Conservation (phyloP, 1,140 invertebrate species). For the Drosophila elegans region DNA sequence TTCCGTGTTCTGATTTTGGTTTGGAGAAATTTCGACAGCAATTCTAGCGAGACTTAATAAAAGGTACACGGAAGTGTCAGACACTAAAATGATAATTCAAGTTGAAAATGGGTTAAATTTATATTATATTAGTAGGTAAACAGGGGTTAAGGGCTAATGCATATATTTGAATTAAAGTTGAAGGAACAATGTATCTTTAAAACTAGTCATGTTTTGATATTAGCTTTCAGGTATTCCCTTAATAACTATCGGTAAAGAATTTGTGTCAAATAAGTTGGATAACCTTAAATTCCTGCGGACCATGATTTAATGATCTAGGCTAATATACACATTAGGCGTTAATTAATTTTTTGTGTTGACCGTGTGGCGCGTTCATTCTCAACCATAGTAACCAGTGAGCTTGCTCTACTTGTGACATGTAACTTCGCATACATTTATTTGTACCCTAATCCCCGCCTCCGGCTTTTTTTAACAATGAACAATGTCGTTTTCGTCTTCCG, state of each 20-base stretch:
- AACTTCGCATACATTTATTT: background rate
- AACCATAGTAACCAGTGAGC: slow-evolving; percentile 24
- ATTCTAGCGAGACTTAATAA: too few species aligned
- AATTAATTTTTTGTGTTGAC: slow-evolving; percentile 37
- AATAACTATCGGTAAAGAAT: background rate
- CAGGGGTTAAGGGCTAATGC: too few species aligned
- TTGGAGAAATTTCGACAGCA: background rate
- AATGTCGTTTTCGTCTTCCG: slow-evolving; percentile 42
- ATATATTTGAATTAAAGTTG: too few species aligned
- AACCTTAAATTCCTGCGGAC: slow-evolving; percentile 6
- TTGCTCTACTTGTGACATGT: slow-evolving; percentile 8
- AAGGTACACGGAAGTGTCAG: too few species aligned
- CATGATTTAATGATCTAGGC: slow-evolving; percentile 31
- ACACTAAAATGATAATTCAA: too few species aligned
- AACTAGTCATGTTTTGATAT: too few species aligned
- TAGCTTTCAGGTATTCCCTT: too few species aligned
- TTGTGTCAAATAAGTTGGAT: background rate
- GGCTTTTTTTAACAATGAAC: background rate
- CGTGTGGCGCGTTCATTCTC: background rate
- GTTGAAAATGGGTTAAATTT: too few species aligned
- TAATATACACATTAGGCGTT: slow-evolving; percentile 40
- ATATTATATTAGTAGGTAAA: too few species aligned
- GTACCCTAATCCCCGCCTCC: background rate
- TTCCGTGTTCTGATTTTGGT: background rate
- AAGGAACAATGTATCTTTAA: too few species aligned